phyloP scores from a whole-genome alignment of 2,888 invertebrate genomes.

The Pristionchus japonicus region DNA sequence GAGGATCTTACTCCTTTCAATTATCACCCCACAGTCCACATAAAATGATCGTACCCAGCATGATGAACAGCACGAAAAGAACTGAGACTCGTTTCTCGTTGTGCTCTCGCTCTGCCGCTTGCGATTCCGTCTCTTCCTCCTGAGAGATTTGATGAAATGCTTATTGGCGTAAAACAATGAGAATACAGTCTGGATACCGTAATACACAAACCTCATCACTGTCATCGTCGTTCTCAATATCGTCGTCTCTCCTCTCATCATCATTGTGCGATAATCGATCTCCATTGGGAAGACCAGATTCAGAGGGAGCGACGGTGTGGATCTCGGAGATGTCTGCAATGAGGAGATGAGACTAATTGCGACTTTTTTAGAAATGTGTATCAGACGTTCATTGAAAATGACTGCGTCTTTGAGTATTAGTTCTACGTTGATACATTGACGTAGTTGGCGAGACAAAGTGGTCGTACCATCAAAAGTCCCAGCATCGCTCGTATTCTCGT shows the following conservation, averaged over 20 bases:
- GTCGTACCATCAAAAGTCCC: slow-evolving; percentile 73
- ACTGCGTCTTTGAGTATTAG: neutral
- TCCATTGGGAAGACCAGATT: slow-evolving; percentile 58
- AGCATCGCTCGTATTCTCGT: slow-evolving; percentile 65
- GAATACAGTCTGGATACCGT: neutral
- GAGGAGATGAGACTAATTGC: neutral
- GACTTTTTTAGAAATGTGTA: neutral
- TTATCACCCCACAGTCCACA: too few species aligned
- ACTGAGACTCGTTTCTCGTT: slow-evolving; percentile 74
- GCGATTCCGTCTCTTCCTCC: slow-evolving; percentile 53
- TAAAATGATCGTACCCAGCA: slow-evolving; percentile 65
- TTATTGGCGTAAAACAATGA: neutral
- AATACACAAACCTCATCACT: neutral
- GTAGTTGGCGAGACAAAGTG: neutral
- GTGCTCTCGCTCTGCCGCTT: slow-evolving; percentile 48
- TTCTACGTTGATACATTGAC: neutral
- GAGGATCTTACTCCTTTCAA: too few species aligned
- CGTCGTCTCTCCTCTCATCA: slow-evolving; percentile 49
- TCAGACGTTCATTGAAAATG: neutral
- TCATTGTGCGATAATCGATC: slow-evolving; percentile 64
- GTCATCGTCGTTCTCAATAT: slow-evolving; percentile 40
- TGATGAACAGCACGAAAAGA: slow-evolving; percentile 74
- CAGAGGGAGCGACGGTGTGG: slow-evolving; percentile 60
- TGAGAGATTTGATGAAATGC: neutral
- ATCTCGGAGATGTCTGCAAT: slow-evolving; percentile 73